Percentiles rank a stretch among this genome's conserved stretches.
phyloP scores from a whole-genome alignment of 2,113 vertebrate genomes.

The Pterophyllum scalare region DNA sequence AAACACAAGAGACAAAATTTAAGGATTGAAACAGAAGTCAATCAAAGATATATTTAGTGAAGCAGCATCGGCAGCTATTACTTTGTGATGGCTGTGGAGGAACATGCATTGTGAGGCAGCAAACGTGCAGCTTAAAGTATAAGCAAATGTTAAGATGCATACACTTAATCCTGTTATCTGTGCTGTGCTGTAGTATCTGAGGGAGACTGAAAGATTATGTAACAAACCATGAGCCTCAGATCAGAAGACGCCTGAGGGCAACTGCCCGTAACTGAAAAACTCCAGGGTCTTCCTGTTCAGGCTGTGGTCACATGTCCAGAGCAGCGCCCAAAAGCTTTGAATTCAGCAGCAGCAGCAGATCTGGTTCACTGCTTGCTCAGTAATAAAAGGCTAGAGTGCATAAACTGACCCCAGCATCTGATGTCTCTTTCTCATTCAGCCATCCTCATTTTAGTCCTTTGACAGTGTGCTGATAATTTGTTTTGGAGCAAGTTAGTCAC shows the following conservation, averaged over 20 bases:
- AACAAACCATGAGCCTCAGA: conserved; percentile 20
- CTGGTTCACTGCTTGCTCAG: conserved; percentile 29
- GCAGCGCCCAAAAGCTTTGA: conserved; percentile 13
- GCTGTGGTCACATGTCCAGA: conserved; percentile 16
- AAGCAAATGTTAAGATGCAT: neutral
- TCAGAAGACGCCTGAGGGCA: conserved; percentile 10
- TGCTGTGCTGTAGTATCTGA: neutral
- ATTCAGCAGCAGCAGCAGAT: neutral
- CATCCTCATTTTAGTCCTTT: neutral
- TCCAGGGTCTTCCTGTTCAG: neutral
- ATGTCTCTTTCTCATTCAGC: conserved; percentile 1
- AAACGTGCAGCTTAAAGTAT: neutral
- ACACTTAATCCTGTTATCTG: neutral
- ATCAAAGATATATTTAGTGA: neutral
- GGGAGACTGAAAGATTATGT: conserved; percentile 27
- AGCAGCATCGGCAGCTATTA: neutral
- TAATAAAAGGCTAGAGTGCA: conserved; percentile 14
- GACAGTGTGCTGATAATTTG: neutral
- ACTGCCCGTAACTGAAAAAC: neutral
- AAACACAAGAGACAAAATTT: neutral
- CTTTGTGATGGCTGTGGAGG: neutral
- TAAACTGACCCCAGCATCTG: neutral
- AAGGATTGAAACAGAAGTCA: neutral
- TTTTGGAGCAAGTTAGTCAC: neutral
- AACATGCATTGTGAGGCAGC: neutral